These are phyloP conservation scores for Cyprinella venusta DNA, from an alignment of 2,797 vertebrate genomes.

Conservation along the genomic window DNA sequence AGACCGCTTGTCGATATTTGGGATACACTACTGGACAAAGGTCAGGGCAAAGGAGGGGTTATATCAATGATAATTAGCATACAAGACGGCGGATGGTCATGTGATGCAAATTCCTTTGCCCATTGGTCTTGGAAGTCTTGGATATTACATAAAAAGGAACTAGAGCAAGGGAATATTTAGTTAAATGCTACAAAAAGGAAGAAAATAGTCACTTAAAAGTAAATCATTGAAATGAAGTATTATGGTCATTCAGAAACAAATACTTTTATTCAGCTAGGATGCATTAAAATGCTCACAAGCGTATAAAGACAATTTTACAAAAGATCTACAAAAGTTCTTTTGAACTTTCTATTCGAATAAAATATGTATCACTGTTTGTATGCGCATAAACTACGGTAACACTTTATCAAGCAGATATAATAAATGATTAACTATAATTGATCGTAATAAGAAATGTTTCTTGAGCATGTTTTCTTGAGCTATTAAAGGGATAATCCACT, in stretches of 20 bases:
- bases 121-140: not conserved
- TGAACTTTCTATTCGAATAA: not conserved
- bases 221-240: not conserved
- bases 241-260: not conserved
- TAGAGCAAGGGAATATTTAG: not conserved
- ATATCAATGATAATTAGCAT: slow-evolving; percentile 47
- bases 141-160: slow-evolving; percentile 5
- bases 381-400: not conserved
- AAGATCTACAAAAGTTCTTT: not conserved
- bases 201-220: too few species aligned
- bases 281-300: not conserved
- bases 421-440: not conserved
- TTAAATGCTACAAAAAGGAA: not conserved
- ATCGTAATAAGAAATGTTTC: not conserved
- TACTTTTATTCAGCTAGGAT: not conserved
- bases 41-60: slow-evolving; percentile 23
- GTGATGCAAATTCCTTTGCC: slow-evolving; percentile 16
- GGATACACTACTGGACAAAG: slow-evolving; percentile 25
- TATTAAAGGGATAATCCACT: too few species aligned
- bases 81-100: not conserved
- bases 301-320: not conserved
- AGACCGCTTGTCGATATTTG: slow-evolving; percentile 36
- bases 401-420: not conserved
- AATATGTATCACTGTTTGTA: not conserved
- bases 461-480: too few species aligned